Evolutionary conservation across 2,113 vertebrate species (phyloP).

Genomic region (Galeopterus variegatus): DNA sequence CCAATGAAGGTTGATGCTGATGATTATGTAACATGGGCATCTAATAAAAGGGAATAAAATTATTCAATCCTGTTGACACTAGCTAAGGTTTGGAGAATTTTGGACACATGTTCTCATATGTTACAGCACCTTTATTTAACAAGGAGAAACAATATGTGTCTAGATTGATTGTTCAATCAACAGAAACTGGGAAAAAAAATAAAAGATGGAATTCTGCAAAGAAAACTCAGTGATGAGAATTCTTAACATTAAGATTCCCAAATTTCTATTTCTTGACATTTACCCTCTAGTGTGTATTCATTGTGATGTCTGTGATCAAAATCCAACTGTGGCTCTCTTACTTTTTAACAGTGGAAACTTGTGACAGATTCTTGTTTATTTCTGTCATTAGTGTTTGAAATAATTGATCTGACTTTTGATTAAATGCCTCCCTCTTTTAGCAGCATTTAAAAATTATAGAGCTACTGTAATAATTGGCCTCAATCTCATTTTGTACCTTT

Average conservation of each 20-base stretch:
- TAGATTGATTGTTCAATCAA: not conserved
- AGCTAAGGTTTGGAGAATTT: not conserved
- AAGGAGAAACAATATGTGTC: not conserved
- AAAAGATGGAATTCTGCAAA: not conserved
- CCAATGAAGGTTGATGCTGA: not conserved
- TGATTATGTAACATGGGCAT: not conserved
- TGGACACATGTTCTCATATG: not conserved
- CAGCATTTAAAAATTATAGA: slow-evolving; percentile 49
- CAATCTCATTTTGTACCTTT: slow-evolving; percentile 50
- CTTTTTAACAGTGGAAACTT: slow-evolving; percentile 45
- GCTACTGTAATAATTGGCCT: slow-evolving; percentile 50
- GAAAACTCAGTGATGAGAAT: not conserved
- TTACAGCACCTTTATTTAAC: not conserved
- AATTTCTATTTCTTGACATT: not conserved
- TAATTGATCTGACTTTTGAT: slow-evolving; percentile 56
- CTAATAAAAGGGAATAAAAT: not conserved
- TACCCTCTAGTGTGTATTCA: not conserved
- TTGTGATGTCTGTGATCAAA: not conserved
- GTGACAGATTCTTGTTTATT: slow-evolving; percentile 23
- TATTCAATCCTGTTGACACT: not conserved
- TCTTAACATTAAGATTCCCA: not conserved
- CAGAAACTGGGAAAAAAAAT: not conserved
- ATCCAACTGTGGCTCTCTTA: not conserved
- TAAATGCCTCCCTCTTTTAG: not conserved
- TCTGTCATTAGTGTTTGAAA: slow-evolving; percentile 36